Evolutionary conservation across 1,140 invertebrate species (phyloP), one percentile per base, ranked within the genome.

Genomic region (Oncopodura yosiiana): DNA sequence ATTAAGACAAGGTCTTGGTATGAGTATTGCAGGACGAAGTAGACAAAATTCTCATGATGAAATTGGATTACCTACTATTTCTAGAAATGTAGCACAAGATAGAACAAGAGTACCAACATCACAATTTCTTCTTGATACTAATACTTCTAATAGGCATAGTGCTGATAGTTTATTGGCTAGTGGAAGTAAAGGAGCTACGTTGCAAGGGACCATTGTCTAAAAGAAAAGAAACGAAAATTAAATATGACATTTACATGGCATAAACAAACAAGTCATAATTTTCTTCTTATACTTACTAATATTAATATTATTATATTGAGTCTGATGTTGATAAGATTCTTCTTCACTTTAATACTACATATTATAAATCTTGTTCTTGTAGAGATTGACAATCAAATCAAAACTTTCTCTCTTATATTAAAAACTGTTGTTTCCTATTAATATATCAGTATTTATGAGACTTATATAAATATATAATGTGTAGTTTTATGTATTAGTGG

Each of bases 181-280:
- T 65, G 18, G 71, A 37, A 65, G 73, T 3, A 75, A 79, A 23
- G 83, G 84, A 65, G 80, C 82, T 2, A 82, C 85, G 65, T 81
- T 88, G 53, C 84, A 87, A 71, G 86, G 86, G 58, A 88, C 86
- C 66, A 87, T 89, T 68, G 86, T 89, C 86, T 89, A 84, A 89
- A 86, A 87, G 14, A n/a, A n/a, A n/a, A n/a, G n/a, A n/a, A n/a
- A n/a, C n/a, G n/a, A n/a, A n/a, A n/a, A n/a, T n/a, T n/a, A n/a
- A n/a, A n/a, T n/a, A n/a, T n/a, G n/a, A n/a, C n/a, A n/a, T n/a
- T n/a, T n/a, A n/a, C n/a, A n/a, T n/a, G n/a, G n/a, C n/a, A n/a
- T n/a, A n/a, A n/a, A n/a, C n/a, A n/a, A 49, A 5, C 30, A 19
- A 37, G 5, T 41, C 8, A 9, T 18, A 44, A 44, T 34, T 34